phyloP scores from a whole-genome alignment of 2,113 vertebrate species.

The Pygathrix nemaeus region DNA sequence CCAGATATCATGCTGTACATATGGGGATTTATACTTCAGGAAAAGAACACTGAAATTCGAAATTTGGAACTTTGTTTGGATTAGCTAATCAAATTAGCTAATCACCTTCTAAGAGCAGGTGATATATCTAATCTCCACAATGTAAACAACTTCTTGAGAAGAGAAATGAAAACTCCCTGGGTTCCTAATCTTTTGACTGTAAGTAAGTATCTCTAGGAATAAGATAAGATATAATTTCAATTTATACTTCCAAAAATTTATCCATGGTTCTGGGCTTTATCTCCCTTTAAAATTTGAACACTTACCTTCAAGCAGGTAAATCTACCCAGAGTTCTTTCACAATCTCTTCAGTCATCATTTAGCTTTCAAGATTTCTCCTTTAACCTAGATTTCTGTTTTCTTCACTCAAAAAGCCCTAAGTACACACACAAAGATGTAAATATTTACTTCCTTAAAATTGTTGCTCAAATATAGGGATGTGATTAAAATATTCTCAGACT shows the following conservation, averaged over 20 bases:
- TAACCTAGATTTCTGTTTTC: neutral
- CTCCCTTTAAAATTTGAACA: neutral
- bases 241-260: neutral
- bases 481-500: neutral
- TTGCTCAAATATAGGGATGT: neutral
- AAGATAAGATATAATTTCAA: neutral
- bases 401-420: neutral
- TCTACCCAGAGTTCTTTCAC: neutral
- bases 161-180: neutral
- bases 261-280: neutral
- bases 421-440: neutral
- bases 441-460: neutral
- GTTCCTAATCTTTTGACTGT: neutral
- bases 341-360: neutral
- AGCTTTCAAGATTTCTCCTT: neutral
- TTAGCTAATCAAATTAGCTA: neutral
- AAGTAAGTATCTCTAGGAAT: neutral
- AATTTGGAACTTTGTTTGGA: neutral
- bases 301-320: neutral
- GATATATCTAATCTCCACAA: neutral
- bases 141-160: neutral
- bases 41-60: neutral
- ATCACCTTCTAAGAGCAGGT: neutral
- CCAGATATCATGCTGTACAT: neutral
- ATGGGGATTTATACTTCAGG: neutral